These are phyloP conservation scores for Pachypsylla venusta DNA, from an alignment of 1,140 invertebrate species.

Conservation along the genomic window DNA sequence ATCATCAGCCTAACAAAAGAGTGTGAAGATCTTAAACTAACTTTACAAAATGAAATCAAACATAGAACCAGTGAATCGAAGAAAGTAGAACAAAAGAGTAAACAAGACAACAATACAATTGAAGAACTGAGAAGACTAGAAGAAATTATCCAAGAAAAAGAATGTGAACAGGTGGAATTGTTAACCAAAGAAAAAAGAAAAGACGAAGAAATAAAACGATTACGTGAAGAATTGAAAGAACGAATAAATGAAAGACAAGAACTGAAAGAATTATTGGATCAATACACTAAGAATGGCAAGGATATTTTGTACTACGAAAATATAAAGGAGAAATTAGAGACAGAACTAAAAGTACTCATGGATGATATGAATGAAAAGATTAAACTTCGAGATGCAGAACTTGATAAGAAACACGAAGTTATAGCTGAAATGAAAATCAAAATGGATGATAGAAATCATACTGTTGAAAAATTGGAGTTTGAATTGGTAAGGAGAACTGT, in stretches of 20 bases:
- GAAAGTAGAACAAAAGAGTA: not conserved
- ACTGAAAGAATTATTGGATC: not conserved
- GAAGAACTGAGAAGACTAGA: slow-evolving; percentile 8
- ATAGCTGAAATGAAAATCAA: not conserved
- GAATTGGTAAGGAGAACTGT: slow-evolving; percentile 3
- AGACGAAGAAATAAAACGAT: slow-evolving; percentile 3
- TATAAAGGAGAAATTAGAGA: not conserved
- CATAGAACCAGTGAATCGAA: not conserved
- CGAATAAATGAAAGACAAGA: not conserved
- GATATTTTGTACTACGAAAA: not conserved
- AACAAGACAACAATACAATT: not conserved
- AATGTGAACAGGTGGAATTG: not conserved
- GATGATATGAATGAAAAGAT: not conserved
- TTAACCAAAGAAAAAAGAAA: slow-evolving; percentile 7
- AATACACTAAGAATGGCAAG: not conserved
- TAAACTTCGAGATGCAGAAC: not conserved
- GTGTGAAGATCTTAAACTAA: too few species aligned
- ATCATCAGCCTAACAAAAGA: too few species aligned
- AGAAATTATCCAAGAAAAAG: not conserved
- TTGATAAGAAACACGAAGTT: slow-evolving; percentile 4
- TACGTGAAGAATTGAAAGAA: not conserved
- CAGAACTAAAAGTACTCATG: not conserved
- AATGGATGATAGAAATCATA: not conserved
- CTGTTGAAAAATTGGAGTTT: not conserved
- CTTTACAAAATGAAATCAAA: not conserved